Conservation (phyloP, 1,140 invertebrate genomes). For the Thalassaphorura encarpata region DNA sequence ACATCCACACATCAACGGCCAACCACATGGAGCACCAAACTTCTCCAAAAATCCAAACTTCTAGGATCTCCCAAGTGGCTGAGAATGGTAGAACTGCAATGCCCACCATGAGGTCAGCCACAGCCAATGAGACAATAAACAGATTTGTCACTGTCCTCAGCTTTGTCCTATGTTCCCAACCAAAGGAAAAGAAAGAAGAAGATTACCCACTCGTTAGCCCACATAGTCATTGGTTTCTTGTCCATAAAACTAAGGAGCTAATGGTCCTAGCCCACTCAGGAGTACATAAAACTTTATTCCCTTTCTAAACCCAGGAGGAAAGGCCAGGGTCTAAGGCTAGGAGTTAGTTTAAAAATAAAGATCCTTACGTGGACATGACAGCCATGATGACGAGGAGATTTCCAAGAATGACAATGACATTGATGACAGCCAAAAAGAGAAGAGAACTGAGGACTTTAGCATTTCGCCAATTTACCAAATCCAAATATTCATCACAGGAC, state of each 20-base stretch:
- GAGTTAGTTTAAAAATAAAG: too few species aligned
- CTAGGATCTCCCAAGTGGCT: conserved; percentile 63
- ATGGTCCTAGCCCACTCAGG: too few species aligned
- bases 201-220: too few species aligned
- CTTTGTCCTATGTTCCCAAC: too few species aligned
- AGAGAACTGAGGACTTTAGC: conserved; percentile 50
- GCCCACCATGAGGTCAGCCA: conserved; percentile 77
- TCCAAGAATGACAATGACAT: conserved; percentile 73
- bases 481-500: conserved; percentile 27
- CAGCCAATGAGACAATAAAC: conserved; percentile 86
- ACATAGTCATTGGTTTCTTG: too few species aligned
- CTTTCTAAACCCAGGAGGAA: too few species aligned
- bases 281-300: too few species aligned
- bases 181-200: too few species aligned
- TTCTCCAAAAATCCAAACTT: conserved; percentile 87
- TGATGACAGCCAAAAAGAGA: conserved; percentile 65
- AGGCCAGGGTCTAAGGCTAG: too few species aligned
- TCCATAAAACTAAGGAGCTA: too few species aligned
- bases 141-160: conserved; percentile 86
- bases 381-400: conserved; percentile 87
- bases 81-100: conserved; percentile 83
- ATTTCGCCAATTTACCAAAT: conserved; percentile 26
- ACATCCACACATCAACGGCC: conserved; percentile 92
- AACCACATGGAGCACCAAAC: conserved; percentile 87
- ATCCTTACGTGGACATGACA: conserved; percentile 76